phyloP scores from a whole-genome alignment of 2,113 vertebrate genomes.

The Indri indri region DNA sequence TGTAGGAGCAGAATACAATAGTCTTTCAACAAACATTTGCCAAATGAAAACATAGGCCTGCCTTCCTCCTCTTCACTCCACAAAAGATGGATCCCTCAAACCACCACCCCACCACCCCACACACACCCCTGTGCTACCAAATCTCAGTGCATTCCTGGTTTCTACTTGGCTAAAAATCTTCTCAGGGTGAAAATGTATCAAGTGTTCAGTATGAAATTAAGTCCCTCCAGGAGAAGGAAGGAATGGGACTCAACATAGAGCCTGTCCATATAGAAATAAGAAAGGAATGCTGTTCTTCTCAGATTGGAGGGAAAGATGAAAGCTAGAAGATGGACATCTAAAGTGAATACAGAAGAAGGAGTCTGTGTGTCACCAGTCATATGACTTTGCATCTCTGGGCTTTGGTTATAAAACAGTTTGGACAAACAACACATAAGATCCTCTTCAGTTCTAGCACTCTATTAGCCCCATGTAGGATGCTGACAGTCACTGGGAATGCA shows the following conservation, averaged over 20 bases:
- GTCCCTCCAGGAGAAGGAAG: neutral
- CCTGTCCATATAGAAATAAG: neutral
- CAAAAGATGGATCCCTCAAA: neutral
- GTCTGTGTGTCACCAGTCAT: neutral
- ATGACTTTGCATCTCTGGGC: neutral
- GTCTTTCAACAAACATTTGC: neutral
- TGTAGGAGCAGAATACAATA: neutral
- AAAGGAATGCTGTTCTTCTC: neutral
- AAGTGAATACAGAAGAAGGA: neutral
- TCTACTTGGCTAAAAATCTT: neutral
- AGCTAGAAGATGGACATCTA: neutral
- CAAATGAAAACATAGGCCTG: neutral
- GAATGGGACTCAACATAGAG: neutral
- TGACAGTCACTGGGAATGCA: neutral
- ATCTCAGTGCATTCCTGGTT: neutral
- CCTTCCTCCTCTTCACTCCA: neutral
- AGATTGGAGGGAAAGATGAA: neutral
- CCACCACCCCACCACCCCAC: neutral
- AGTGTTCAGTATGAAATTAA: neutral
- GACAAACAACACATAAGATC: neutral
- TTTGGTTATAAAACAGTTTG: neutral
- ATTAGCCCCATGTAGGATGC: neutral
- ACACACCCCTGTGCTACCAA: neutral
- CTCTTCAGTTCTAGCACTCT: neutral
- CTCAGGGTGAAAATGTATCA: neutral